Evolutionary conservation across 2,113 vertebrate species (phyloP), one percentile per base, ranked within the genome.

Genomic region (Eptesicus fuscus): DNA sequence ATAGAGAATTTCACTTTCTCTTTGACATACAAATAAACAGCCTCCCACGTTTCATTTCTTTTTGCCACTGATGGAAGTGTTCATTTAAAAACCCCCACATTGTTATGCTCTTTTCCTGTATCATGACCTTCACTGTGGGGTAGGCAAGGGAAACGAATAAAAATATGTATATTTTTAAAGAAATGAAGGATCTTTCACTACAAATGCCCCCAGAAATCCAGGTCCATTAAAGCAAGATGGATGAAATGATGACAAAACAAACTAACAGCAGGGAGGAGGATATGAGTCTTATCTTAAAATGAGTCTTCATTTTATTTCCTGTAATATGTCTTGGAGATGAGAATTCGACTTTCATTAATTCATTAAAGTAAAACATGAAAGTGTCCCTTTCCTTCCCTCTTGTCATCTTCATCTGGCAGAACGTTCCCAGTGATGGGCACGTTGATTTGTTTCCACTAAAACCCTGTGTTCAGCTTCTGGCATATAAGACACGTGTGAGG

Each of bases 1-100:
- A 9, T 80, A 32, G 94, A 91, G 88, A 97, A 91, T 73, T 89
- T 90, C 35, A 20, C 91, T 94, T 84, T 96, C 86, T 91, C 77
- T 94, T 69, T 95, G 95, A 93, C 51, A 4, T 77, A 76, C 59
- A 77, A 80, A 95, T 94, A 96, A 96, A 95, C 95, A 94, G 23
- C 89, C 92, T 93, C 71, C 89, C 83, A 87, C 32, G 0, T 91
- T 94, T 94, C 69, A 76, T 94, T 93, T 95, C 42, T 94, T 95
- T 96, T 77, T 90, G 90, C 87, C 23, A 5, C 90, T 73, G 76
- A 67, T 80, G n/a, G 83, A 71, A 94, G 40, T n/a, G 89, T 83
- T 92, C 80, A 87, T 90, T 96, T 32, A 23, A 70, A 85, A 30
- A 51, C 73, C 79, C 51, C 14, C 37, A 82, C 18, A 32, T 84